These are phyloP conservation scores for Diadema setosum DNA, from an alignment of 35 echinoderm and acorn worm species.

Conservation along the genomic window DNA sequence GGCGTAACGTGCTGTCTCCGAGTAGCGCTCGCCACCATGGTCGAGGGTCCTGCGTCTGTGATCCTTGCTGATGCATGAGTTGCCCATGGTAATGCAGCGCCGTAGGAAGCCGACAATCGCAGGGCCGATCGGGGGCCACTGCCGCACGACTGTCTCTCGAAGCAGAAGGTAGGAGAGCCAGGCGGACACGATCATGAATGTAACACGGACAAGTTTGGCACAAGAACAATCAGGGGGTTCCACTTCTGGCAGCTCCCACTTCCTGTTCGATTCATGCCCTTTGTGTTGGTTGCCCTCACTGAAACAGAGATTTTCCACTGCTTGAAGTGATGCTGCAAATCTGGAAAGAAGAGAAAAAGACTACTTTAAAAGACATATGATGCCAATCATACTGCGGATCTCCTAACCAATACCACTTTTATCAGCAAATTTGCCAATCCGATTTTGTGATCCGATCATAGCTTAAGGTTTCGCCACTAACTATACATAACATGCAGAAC, in stretches of 20 bases:
- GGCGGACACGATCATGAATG: slow-evolving; percentile 49
- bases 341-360: background rate
- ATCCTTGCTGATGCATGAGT: slow-evolving; percentile 53
- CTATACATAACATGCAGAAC: too few relatives aligned
- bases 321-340: background rate
- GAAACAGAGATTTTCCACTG: too few relatives aligned
- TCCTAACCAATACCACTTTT: too few relatives aligned
- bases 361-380: too few relatives aligned
- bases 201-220: background rate
- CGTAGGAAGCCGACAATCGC: background rate
- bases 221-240: background rate
- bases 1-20: background rate
- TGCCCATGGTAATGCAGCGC: slow-evolving; percentile 40
- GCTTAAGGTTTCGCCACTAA: too few relatives aligned
- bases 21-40: background rate
- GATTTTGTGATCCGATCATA: too few relatives aligned
- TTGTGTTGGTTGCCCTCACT: background rate
- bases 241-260: too few relatives aligned
- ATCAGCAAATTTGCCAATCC: too few relatives aligned
- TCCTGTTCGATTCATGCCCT: background rate
- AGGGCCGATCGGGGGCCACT: background rate
- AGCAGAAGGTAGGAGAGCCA: slow-evolving; percentile 26
- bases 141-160: slow-evolving; percentile 6
- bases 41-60: slow-evolving; percentile 23
- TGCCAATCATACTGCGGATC: too few relatives aligned